phyloP scores from a whole-genome alignment of 2,888 invertebrate species.

The Limnephilus marmoratus region DNA sequence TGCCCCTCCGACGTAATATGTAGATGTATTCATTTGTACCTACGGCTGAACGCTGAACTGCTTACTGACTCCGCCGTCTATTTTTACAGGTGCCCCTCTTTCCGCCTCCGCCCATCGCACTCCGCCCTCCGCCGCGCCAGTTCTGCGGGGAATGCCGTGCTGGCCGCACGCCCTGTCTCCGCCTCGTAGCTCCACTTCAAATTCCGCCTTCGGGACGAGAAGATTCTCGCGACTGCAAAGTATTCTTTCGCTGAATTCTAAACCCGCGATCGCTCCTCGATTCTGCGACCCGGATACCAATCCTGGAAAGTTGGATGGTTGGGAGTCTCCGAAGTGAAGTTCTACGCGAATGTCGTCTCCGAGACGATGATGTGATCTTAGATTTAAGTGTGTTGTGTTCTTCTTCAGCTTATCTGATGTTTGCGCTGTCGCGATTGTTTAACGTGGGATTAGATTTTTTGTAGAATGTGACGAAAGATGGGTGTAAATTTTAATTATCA shows the following conservation, averaged over 20 bases:
- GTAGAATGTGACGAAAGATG: constrained; percentile 43
- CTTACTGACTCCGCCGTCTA: constrained; percentile 43
- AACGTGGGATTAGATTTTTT: constrained; percentile 18
- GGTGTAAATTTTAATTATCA: not conserved
- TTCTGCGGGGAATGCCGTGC: constrained; percentile 39
- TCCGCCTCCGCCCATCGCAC: constrained; percentile 17
- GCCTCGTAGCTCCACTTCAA: not conserved
- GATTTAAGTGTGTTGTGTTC: constrained; percentile 27
- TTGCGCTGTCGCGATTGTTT: constrained; percentile 17
- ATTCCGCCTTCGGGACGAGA: constrained; percentile 1
- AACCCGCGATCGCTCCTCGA: not conserved
- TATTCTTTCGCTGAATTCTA: not conserved
- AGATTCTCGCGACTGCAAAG: not conserved
- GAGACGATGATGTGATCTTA: constrained; percentile 15
- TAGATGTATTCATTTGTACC: not conserved
- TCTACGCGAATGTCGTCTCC: not conserved
- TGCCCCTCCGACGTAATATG: not conserved
- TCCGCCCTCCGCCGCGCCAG: constrained; percentile 10
- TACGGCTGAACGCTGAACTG: not conserved
- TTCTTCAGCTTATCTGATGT: not conserved
- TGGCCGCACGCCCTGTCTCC: constrained; percentile 30
- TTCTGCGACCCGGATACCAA: constrained; percentile 6
- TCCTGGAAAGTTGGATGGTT: not conserved
- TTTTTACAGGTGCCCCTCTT: constrained; percentile 55
- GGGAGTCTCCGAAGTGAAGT: not conserved